Evolutionary conservation across 1,140 invertebrate genomes (phyloP), one percentile per base, ranked within the genome.

Genomic region (Nixonia krombeini): DNA sequence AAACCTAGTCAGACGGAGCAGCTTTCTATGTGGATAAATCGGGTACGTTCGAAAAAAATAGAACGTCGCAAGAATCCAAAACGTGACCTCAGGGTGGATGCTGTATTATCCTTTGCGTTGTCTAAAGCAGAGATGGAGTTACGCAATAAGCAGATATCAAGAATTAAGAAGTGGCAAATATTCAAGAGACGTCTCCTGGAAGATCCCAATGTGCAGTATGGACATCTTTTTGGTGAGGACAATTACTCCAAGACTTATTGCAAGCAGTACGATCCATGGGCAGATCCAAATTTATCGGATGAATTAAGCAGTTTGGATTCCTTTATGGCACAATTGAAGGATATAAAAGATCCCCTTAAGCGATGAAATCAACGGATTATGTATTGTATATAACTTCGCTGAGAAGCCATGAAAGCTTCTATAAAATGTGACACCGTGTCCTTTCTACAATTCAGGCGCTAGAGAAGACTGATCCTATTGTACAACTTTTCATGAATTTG

Each of bases 71-170:
- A 66, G 35, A 78, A 72, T 61, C 76, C 70, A 12, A 78, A 73
- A 29, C 82, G 82, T 17, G 72, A 87, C 71, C 66, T 87, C 3
- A 78, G 85, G 1, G 68, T 86, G 17, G 82, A 87, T 42, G 85
- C 87, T 2, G 71, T 87, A 23, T 66, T 87, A 6, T 72, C 77
- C 1, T 72, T 72, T 33, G 76, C 86, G 0, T 45, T 87, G 4
- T 45, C 23, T 4, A 75, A 76, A 35, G 85, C 86, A 1, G 81
- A 87, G 49, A 33, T 33, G 8, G 82, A 87, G 47, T 69, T 87
- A 21, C 76, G 76, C 16, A 64, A 21, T 3, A 86, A 83, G 53
- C 85, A 87, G 55, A 66, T 80, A 15, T 70, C 75, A 5, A 69
- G 84, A 15, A 78, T 76, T 50, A 55, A 66, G 17, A 81, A 73